Conservation (phyloP, 1,140 invertebrate species). For the Oscheius sp. region DNA sequence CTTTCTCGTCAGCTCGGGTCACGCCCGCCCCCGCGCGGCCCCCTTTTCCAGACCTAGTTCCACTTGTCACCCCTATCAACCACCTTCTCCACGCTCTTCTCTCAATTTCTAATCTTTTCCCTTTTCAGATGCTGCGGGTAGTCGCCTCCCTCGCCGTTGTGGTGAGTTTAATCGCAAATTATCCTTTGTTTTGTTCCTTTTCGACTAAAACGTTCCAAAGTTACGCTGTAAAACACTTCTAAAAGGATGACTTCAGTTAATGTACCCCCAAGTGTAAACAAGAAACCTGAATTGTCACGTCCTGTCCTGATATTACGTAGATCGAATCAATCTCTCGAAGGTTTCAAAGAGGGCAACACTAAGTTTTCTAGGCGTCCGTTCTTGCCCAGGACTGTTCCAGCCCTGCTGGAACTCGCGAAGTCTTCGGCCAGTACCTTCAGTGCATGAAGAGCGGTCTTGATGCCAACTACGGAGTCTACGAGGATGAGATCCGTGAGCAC, state of each 20-base stretch:
- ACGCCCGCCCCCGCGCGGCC: conserved; percentile 4
- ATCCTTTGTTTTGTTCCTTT: not conserved
- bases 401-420: conserved; percentile 18
- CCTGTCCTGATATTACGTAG: too few relatives aligned
- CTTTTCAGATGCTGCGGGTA: conserved; percentile 1
- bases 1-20: not conserved
- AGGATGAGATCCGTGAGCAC: conserved; percentile 52
- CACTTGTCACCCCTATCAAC: not conserved
- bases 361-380: not conserved
- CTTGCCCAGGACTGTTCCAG: conserved; percentile 21
- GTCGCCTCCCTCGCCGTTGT: too few relatives aligned
- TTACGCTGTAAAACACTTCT: not conserved
- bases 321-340: too few relatives aligned
- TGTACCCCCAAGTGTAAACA: too few relatives aligned
- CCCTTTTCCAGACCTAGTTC: not conserved
- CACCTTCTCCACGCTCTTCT: not conserved
- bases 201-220: not conserved
- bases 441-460: conserved; percentile 56
- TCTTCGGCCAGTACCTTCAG: conserved; percentile 53
- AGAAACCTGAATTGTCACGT: too few relatives aligned
- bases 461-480: conserved; percentile 50
- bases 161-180: too few relatives aligned
- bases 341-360: too few relatives aligned
- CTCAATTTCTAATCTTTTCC: not conserved
- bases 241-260: too few relatives aligned